A percentile compares a stretch with the other conserved stretches of the same genome.
phyloP scores from a whole-genome alignment of 1,140 invertebrate genomes.

The Hycleus cichorii region DNA sequence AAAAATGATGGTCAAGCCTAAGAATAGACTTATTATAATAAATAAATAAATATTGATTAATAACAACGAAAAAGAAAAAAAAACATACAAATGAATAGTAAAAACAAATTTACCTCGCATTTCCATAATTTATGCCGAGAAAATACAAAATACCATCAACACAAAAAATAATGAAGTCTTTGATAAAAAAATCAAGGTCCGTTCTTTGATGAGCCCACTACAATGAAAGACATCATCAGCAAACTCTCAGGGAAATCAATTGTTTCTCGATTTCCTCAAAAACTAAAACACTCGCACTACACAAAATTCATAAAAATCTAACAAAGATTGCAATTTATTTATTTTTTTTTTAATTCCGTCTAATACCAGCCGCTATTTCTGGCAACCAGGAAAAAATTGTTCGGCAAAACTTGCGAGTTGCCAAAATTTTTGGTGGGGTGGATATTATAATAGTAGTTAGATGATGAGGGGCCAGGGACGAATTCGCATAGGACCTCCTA shows the following conservation, averaged over 20 bases:
- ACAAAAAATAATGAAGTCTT: too few species aligned
- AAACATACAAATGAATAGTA: background rate
- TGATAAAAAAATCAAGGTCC: too few species aligned
- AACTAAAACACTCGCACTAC: background rate
- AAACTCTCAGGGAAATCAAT: too few species aligned
- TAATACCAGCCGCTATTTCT: conserved; percentile 35
- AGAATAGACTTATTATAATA: too few species aligned
- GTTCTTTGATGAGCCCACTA: too few species aligned
- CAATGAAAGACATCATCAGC: too few species aligned
- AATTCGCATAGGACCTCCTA: conserved; percentile 24
- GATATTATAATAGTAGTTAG: background rate
- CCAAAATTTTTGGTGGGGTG: conserved; percentile 25
- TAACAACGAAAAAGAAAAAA: background rate
- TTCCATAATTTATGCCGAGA: conserved; percentile 16
- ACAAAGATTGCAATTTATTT: too few species aligned
- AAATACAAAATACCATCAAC: too few species aligned
- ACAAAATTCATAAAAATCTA: background rate
- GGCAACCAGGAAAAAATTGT: conserved; percentile 39
- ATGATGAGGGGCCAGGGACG: conserved; percentile 11
- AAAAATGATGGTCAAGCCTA: too few species aligned
- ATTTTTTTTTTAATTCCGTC: too few species aligned
- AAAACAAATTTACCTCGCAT: conserved; percentile 22
- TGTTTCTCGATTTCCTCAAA: too few species aligned
- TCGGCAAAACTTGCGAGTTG: conserved; percentile 24
- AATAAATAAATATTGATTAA: too few species aligned